Conservation (phyloP, 2,113 vertebrate species). For the Rhodinocichla rosea region DNA sequence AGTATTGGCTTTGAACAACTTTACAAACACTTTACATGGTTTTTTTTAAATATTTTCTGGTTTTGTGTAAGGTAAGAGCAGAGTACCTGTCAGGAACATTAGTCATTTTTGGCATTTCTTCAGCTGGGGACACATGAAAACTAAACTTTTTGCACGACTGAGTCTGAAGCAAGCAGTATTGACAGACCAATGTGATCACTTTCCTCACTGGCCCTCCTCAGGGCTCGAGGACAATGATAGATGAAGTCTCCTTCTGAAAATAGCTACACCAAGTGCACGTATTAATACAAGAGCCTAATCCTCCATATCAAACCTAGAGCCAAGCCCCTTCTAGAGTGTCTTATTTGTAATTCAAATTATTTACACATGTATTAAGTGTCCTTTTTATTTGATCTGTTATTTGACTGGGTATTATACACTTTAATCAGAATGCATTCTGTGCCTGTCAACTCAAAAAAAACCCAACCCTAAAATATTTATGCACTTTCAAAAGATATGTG, state of each 20-base stretch:
- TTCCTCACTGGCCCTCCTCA: slow-evolving; percentile 68
- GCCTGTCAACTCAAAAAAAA: background rate
- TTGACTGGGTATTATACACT: slow-evolving; percentile 46
- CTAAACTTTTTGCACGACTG: background rate
- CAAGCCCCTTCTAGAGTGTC: slow-evolving; percentile 66
- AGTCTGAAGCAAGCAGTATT: slow-evolving; percentile 65
- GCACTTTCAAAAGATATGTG: background rate
- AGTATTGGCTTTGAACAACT: background rate
- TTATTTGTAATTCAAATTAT: slow-evolving; percentile 77
- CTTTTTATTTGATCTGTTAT: slow-evolving; percentile 59
- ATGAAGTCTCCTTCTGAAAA: slow-evolving; percentile 75
- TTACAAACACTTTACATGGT: background rate
- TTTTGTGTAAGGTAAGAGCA: background rate
- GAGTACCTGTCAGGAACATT: background rate
- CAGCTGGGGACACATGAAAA: background rate
- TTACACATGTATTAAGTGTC: slow-evolving; percentile 70
- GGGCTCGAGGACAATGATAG: slow-evolving; percentile 68
- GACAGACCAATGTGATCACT: slow-evolving; percentile 70
- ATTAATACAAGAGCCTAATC: slow-evolving; percentile 73
- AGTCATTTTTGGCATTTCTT: background rate
- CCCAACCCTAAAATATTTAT: background rate
- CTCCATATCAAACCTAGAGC: slow-evolving; percentile 50
- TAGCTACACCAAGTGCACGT: slow-evolving; percentile 75
- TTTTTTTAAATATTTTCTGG: background rate
- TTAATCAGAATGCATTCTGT: slow-evolving; percentile 47